Evolutionary conservation across 1,140 invertebrate genomes (phyloP), one percentile per base, ranked within the genome.

Genomic region (Papilio machaon): DNA sequence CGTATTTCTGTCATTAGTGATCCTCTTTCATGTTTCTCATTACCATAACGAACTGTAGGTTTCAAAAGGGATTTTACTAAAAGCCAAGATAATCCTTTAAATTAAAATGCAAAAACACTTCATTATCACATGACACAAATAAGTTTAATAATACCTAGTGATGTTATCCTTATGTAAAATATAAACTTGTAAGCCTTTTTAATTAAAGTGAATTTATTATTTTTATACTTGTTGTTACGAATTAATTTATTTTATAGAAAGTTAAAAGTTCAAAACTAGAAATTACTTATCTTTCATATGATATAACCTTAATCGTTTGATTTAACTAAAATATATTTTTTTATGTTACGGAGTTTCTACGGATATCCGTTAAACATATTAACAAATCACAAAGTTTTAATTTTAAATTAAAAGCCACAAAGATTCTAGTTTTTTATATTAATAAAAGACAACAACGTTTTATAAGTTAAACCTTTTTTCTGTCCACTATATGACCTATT

Each of bases 11-110:
- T 52, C 74, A 76, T 76, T 76, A 76, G 47, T 76, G 52, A 52
- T 76, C 74, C 74, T 49, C 74, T 76, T 76, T 76, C 74, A 76
- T 49, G 74, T 49, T 76, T 52, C 74, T 76, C 74, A 76, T 76
- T 76, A 76, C 74, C 46, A 52, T 76, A 76, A 76, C 74, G 74
- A 76, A 76, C 74, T 76, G 43, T 73, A 46, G 70, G 30, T 76
- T 76, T 52, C 43, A 54, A 76, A 76, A 76, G 74, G 74, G 46
- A 76, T 15, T 47, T 52, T 13, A 5, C 43, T 54, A 23, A 74
- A 23, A 74, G 38, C 15, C 73, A 74, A 74, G 73, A 76, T 49
- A 52, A 46, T 47, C 74, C 74, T 49, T 76, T 52, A 76, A 76
- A 76, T 76, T 76, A 76, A 76, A 76, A 70, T 70, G 60, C 11